Conservation (phyloP, 2,888 invertebrate species). For the Euproctis similis region DNA sequence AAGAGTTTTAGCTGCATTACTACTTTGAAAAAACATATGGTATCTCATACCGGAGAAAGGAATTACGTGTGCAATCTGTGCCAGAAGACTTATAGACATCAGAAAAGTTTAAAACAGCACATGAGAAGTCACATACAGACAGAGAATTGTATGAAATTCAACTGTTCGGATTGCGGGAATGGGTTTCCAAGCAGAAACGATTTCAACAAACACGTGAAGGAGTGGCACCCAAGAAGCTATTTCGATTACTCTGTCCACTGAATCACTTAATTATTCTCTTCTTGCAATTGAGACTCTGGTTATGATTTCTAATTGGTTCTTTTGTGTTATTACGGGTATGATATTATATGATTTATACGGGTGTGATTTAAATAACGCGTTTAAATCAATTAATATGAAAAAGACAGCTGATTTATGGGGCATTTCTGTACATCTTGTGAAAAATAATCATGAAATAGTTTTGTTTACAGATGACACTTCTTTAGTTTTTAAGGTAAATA, state of each 20-base stretch:
- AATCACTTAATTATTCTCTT: too few relatives aligned
- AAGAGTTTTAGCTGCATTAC: constrained; percentile 61
- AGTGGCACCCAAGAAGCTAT: constrained; percentile 43
- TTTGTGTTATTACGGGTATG: too few relatives aligned
- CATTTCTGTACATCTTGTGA: too few relatives aligned
- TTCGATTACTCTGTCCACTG: constrained; percentile 27
- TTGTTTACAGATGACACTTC: too few relatives aligned
- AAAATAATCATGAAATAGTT: too few relatives aligned
- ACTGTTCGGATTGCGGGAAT: constrained; percentile 39
- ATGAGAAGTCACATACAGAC: constrained; percentile 38
- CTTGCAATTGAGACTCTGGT: too few relatives aligned
- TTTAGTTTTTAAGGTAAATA: too few relatives aligned
- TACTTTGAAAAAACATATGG: constrained; percentile 46
- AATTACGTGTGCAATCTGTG: constrained; percentile 57
- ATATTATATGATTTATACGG: too few relatives aligned
- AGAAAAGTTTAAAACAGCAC: constrained; percentile 59
- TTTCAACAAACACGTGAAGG: constrained; percentile 42
- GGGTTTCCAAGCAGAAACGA: constrained; percentile 35
- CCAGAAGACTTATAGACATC: constrained; percentile 67
- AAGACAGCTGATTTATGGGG: too few relatives aligned
- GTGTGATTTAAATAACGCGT: too few relatives aligned
- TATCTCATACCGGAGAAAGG: constrained; percentile 45
- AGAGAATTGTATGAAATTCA: constrained; percentile 29
- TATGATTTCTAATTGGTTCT: too few relatives aligned
- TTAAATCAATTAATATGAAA: too few relatives aligned